phyloP scores from a whole-genome alignment of 2,113 vertebrate species.

The Scomber scombrus region DNA sequence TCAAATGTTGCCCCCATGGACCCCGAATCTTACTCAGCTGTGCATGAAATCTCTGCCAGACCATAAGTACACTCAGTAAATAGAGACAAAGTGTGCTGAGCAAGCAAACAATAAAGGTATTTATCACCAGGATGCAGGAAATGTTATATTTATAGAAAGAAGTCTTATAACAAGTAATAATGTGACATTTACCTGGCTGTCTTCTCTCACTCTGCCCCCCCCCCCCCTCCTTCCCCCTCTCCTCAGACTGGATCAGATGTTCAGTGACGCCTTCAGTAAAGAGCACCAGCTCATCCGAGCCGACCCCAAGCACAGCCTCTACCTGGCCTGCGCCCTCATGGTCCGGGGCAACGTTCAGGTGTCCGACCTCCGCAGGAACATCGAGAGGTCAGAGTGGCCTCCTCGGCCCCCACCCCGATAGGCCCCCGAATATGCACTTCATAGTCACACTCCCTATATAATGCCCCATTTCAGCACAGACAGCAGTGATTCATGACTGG shows the following conservation, averaged over 20 bases:
- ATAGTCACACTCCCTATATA: slow-evolving; percentile 28
- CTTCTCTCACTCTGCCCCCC: slow-evolving; percentile 7
- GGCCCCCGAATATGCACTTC: slow-evolving; percentile 35
- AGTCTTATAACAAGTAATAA: too few species aligned
- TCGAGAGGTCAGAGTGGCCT: slow-evolving; percentile 88
- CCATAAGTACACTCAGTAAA: background rate
- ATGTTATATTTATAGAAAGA: background rate
- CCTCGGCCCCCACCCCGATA: background rate
- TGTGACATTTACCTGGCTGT: background rate
- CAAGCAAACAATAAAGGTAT: too few species aligned
- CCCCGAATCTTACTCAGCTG: background rate
- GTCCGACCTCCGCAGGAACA: slow-evolving; percentile 97
- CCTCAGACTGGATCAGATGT: slow-evolving; percentile 95
- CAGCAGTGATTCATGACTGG: slow-evolving; percentile 63
- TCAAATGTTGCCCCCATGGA: background rate
- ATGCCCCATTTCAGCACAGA: slow-evolving; percentile 53
- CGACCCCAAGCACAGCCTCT: slow-evolving; percentile 91
- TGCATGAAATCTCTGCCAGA: background rate
- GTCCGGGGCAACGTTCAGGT: slow-evolving; percentile 94
- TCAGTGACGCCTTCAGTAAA: slow-evolving; percentile 96
- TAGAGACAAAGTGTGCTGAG: background rate
- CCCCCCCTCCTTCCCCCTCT: too few species aligned
- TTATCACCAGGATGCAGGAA: background rate
- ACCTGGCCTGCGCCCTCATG: slow-evolving; percentile 95
- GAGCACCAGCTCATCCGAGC: slow-evolving; percentile 94